Percentiles rank a stretch among this genome's conserved stretches.
Conservation (phyloP, 2,113 vertebrate genomes). For the Serinus canaria region DNA sequence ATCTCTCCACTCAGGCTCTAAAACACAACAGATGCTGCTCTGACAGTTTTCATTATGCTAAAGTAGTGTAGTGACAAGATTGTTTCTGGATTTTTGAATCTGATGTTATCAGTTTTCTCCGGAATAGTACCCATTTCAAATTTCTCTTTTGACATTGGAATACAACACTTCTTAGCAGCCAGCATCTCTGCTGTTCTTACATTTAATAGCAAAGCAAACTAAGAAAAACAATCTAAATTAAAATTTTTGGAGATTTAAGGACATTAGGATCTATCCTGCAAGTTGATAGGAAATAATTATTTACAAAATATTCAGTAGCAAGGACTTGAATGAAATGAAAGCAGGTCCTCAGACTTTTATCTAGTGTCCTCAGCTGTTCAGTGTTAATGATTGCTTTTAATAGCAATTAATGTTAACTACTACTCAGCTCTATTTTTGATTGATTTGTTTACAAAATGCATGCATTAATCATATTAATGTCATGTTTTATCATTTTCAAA, state of each 20-base stretch:
- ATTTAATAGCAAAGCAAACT: neutral
- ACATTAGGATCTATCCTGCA: constrained; percentile 1
- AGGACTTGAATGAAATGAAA: constrained; percentile 70
- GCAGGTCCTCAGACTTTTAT: constrained; percentile 72
- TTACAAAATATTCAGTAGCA: constrained; percentile 56
- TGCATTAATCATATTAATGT: constrained; percentile 78
- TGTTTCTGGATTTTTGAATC: neutral
- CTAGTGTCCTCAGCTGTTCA: constrained; percentile 82
- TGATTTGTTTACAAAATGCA: constrained; percentile 80
- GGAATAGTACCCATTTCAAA: neutral
- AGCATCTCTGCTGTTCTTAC: neutral
- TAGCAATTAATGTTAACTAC: constrained; percentile 84
- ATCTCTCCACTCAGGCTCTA: neutral
- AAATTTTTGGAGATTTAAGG: constrained; percentile 59
- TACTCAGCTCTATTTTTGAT: constrained; percentile 75
- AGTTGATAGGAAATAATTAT: constrained; percentile 63
- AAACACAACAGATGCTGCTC: neutral
- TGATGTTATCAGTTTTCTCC: neutral
- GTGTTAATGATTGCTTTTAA: constrained; percentile 83
- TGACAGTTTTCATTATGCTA: constrained; percentile 1
- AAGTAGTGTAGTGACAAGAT: neutral
- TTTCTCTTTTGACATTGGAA: neutral
- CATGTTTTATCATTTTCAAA: constrained; percentile 58
- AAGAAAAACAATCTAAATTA: neutral
- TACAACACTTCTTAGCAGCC: neutral